phyloP scores from a whole-genome alignment of 2,888 invertebrate genomes.

The Polia nebulosa region DNA sequence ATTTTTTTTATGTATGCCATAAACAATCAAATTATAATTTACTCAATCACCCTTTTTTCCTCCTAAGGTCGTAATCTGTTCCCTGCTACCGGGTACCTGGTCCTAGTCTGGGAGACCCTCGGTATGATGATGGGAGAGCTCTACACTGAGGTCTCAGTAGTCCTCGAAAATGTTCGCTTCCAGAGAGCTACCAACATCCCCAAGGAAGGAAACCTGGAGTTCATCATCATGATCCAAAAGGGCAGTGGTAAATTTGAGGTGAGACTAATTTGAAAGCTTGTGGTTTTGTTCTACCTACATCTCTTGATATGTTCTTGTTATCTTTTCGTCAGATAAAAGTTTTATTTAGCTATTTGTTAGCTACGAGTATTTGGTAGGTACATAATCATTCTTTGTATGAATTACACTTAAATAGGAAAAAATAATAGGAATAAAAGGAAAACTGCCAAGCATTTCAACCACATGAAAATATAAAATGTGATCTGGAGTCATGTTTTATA shows the following conservation, averaged over 20 bases:
- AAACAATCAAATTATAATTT: not conserved
- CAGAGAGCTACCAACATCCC: constrained; percentile 95
- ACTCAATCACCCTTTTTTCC: not conserved
- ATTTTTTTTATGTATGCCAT: no score
- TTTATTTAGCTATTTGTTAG: no score
- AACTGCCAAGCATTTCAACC: not conserved
- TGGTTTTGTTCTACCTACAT: not conserved
- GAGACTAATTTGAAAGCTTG: constrained; percentile 22
- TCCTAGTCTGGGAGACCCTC: constrained; percentile 95
- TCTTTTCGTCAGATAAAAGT: no score
- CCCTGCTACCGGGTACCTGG: constrained; percentile 97
- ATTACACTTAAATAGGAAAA: no score
- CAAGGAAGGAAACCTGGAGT: constrained; percentile 91
- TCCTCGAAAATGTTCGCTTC: constrained; percentile 96
- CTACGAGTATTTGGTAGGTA: no score
- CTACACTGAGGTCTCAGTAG: constrained; percentile 94
- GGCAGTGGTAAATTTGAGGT: constrained; percentile 93
- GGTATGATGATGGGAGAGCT: constrained; percentile 93
- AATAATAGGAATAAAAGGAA: no score
- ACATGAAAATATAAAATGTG: not conserved
- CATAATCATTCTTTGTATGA: no score
- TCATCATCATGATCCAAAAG: constrained; percentile 93
- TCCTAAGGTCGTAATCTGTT: constrained; percentile 93
- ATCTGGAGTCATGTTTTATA: not conserved
- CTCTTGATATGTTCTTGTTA: not conserved